phyloP scores from a whole-genome alignment of 2,888 invertebrate species.

The Drosophila atroscutellata region DNA sequence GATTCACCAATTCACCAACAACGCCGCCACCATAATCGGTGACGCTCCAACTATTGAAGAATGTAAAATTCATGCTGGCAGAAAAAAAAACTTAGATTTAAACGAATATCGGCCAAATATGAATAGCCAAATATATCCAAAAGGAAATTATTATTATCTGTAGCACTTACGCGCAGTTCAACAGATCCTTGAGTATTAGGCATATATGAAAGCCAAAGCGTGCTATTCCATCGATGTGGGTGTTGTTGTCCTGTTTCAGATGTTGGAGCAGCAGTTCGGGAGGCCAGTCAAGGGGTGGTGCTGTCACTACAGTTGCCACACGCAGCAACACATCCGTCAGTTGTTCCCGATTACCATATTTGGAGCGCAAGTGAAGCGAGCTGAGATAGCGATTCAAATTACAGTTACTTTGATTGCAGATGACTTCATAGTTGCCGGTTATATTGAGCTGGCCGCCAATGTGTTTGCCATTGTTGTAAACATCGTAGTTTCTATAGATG shows the following conservation, averaged over 20 bases:
- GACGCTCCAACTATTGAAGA: conserved; percentile 72
- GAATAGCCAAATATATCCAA: background rate
- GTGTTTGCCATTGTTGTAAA: conserved; percentile 83
- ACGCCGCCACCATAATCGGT: conserved; percentile 72
- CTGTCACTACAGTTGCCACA: conserved; percentile 78
- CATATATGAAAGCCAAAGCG: conserved; percentile 75
- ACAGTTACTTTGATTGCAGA: conserved; percentile 62
- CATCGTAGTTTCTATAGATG: conserved; percentile 75
- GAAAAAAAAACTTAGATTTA: background rate
- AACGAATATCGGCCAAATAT: background rate
- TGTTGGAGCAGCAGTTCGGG: conserved; percentile 50
- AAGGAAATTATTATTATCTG: background rate
- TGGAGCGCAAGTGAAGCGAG: conserved; percentile 63
- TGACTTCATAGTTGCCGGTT: conserved; percentile 70
- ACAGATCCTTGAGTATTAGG: conserved; percentile 67
- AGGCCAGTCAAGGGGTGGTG: conserved; percentile 59
- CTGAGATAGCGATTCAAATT: conserved; percentile 58
- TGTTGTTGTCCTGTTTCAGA: conserved; percentile 65
- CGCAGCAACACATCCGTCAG: conserved; percentile 79
- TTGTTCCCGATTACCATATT: conserved; percentile 73
- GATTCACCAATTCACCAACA: conserved; percentile 71
- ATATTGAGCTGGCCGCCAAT: conserved; percentile 83
- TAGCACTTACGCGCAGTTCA: conserved; percentile 73
- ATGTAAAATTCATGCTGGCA: conserved; percentile 66
- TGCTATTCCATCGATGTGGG: conserved; percentile 70